These are phyloP conservation scores for Danio jaintianensis DNA, from an alignment of 2,797 vertebrate species.

Conservation along the genomic window DNA sequence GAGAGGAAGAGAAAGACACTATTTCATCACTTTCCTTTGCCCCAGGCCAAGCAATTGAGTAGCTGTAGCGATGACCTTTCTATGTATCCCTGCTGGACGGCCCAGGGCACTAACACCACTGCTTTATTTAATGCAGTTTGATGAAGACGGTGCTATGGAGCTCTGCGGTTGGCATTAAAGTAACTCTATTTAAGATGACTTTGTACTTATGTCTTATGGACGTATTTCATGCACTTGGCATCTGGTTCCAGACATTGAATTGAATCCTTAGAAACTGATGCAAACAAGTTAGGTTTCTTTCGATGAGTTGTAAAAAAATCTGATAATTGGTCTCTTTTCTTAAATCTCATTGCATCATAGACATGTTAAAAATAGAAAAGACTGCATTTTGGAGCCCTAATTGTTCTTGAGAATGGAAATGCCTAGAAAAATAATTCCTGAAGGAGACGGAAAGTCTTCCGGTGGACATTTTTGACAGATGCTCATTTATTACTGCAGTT, in stretches of 20 bases:
- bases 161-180: constrained; percentile 1
- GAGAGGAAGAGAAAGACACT: background rate
- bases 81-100: constrained; percentile 53
- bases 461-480: background rate
- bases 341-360: background rate
- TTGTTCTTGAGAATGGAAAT: background rate
- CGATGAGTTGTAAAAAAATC: background rate
- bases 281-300: background rate
- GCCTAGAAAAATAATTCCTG: background rate
- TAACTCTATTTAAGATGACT: constrained; percentile 6
- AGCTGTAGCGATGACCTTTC: constrained; percentile 67
- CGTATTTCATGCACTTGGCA: constrained; percentile 6
- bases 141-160: background rate
- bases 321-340: background rate
- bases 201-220: constrained; percentile 2
- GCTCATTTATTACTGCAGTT: background rate
- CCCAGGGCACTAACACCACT: constrained; percentile 48
- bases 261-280: background rate
- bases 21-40: constrained; percentile 54
- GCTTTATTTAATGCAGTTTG: constrained; percentile 9
- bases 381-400: constrained; percentile 8
- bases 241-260: background rate
- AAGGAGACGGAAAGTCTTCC: background rate
- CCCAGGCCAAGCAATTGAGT: constrained; percentile 50
- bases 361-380: background rate